Percentiles rank a stretch among this genome's conserved stretches.
Evolutionary conservation across 2,797 vertebrate genomes (phyloP).

Genomic region (Macrochelys suwanniensis): DNA sequence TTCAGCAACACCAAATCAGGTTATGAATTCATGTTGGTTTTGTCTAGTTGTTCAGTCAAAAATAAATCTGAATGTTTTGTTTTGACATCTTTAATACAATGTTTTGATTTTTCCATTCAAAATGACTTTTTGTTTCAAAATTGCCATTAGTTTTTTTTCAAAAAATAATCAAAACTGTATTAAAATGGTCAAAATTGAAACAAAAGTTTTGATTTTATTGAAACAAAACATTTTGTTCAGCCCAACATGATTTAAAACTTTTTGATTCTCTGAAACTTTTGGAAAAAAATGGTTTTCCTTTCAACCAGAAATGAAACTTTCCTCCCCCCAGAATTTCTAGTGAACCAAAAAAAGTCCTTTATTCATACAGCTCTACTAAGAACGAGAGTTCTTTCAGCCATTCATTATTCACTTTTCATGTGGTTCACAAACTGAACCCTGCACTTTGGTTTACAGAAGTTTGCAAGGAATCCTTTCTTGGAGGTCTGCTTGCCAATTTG

Average conservation of each 20-base stretch:
- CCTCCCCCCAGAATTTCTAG: neutral
- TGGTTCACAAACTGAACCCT: neutral
- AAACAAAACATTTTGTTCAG: neutral
- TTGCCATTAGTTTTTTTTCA: neutral
- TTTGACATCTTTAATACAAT: neutral
- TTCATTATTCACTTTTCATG: neutral
- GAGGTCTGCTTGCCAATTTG: neutral
- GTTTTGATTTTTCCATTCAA: neutral
- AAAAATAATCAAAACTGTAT: neutral
- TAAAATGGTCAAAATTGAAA: neutral
- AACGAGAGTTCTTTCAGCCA: neutral
- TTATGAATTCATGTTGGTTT: neutral
- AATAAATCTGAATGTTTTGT: neutral
- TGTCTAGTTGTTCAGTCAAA: neutral
- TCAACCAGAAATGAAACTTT: neutral
- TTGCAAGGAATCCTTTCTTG: neutral
- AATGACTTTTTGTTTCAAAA: neutral
- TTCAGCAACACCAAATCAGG: neutral
- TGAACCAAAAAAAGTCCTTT: neutral
- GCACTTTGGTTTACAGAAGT: neutral
- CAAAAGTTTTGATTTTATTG: neutral
- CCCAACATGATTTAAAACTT: no score
- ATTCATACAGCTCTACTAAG: neutral
- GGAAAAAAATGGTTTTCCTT: neutral
- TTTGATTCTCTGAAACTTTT: no score